phyloP scores from a whole-genome alignment of 2,797 vertebrate species.

The Aplochiton taeniatus region DNA sequence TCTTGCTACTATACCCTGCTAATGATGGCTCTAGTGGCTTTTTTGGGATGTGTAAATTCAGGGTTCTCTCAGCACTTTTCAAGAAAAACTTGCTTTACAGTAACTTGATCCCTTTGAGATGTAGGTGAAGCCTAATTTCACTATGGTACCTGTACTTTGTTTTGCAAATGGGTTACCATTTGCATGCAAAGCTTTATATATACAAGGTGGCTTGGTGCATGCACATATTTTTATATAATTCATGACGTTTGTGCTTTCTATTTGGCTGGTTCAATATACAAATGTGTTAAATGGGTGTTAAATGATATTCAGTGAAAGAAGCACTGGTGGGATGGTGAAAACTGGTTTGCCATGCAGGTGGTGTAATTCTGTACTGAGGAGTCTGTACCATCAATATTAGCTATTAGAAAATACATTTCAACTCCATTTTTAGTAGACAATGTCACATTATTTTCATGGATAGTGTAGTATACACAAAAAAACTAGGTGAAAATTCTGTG shows the following conservation, averaged over 20 bases:
- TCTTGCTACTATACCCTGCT: constrained; percentile 41
- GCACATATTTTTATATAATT: constrained; percentile 29
- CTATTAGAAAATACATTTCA: not conserved
- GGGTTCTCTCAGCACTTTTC: not conserved
- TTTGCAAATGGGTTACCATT: no score
- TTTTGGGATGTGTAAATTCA: constrained; percentile 4
- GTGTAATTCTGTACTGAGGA: constrained; percentile 43
- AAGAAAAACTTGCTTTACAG: not conserved
- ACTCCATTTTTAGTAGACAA: no score
- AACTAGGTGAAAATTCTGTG: no score
- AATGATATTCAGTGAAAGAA: constrained; percentile 67
- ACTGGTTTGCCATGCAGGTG: constrained; percentile 38
- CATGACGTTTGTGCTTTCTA: constrained; percentile 45
- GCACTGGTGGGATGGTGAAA: constrained; percentile 36
- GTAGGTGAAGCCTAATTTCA: no score
- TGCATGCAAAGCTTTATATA: not conserved
- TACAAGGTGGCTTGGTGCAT: no score
- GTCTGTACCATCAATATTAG: not conserved
- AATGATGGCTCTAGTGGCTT: constrained; percentile 24
- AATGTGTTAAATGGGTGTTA: constrained; percentile 55
- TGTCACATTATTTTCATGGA: no score
- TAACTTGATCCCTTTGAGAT: constrained; percentile 9
- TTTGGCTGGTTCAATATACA: constrained; percentile 44
- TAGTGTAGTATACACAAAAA: no score
- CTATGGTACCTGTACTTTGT: no score